Conservation (phyloP, 1,140 invertebrate genomes). For the Aleiodes sp. region DNA sequence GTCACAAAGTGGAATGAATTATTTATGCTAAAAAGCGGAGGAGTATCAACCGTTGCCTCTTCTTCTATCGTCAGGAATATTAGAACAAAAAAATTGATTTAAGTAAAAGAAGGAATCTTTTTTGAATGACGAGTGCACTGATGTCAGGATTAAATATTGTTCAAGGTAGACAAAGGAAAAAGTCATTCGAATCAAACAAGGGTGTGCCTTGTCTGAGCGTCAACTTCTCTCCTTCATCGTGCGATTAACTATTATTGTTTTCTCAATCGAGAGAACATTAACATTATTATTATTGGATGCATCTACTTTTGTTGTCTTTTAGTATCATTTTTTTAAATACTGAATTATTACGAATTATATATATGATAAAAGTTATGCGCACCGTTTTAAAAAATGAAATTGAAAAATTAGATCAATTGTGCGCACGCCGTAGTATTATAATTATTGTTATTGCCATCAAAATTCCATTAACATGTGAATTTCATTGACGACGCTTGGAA, state of each 20-base stretch:
- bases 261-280: constrained; percentile 40
- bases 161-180: background rate
- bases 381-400: background rate
- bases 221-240: background rate
- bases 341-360: background rate
- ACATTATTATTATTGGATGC: background rate
- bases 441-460: constrained; percentile 20
- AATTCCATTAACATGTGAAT: constrained; percentile 15
- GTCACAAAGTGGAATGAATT: background rate
- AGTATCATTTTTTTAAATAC: background rate
- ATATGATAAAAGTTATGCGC: constrained; percentile 2
- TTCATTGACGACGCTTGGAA: constrained; percentile 7
- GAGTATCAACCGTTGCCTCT: background rate
- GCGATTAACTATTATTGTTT: constrained; percentile 11
- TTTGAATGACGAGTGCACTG: constrained; percentile 3
- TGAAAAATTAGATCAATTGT: constrained; percentile 3
- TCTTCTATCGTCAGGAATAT: background rate
- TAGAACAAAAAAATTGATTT: background rate
- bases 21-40: background rate
- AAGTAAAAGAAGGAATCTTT: background rate
- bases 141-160: background rate
- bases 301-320: constrained; percentile 3
- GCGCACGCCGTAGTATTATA: constrained; percentile 15
- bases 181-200: constrained; percentile 24
- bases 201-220: constrained; percentile 24